A percentile compares a stretch with the other conserved stretches of the same genome.
Evolutionary conservation across 1,140 invertebrate genomes (phyloP).

Genomic region (Rhopalosiphum maidis): DNA sequence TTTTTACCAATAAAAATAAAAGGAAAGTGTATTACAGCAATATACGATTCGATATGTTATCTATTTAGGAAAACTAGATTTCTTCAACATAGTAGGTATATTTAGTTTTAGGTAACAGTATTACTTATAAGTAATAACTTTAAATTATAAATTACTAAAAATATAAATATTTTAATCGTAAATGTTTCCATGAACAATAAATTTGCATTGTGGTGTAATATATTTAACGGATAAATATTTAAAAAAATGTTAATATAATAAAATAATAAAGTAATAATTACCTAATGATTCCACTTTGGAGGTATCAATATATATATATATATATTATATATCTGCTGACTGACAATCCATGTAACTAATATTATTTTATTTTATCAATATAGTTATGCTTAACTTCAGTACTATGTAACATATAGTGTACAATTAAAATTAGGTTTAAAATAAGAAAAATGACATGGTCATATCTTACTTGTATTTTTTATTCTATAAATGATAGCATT

Average conservation of each 20-base stretch:
- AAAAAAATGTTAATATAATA: neutral
- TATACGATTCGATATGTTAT: neutral
- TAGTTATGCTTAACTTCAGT: neutral
- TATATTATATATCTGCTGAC: too few relatives aligned
- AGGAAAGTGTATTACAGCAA: neutral
- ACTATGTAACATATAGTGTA: neutral
- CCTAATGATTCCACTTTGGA: neutral
- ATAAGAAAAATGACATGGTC: too few relatives aligned
- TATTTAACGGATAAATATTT: neutral
- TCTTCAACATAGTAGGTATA: neutral
- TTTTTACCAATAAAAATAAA: neutral
- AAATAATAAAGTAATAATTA: neutral
- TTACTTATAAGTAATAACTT: neutral
- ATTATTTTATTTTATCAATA: neutral
- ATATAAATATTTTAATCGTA: neutral
- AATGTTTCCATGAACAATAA: neutral
- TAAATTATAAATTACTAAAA: neutral
- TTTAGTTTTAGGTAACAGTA: neutral
- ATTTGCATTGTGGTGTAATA: neutral
- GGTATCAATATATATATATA: neutral
- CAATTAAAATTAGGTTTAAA: too few relatives aligned
- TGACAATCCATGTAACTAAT: neutral
- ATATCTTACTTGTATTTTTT: neutral
- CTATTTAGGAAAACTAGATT: neutral
- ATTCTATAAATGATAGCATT: neutral